These are phyloP conservation scores for Lipophrys pholis DNA, from an alignment of 2,113 vertebrate species.

Conservation along the genomic window DNA sequence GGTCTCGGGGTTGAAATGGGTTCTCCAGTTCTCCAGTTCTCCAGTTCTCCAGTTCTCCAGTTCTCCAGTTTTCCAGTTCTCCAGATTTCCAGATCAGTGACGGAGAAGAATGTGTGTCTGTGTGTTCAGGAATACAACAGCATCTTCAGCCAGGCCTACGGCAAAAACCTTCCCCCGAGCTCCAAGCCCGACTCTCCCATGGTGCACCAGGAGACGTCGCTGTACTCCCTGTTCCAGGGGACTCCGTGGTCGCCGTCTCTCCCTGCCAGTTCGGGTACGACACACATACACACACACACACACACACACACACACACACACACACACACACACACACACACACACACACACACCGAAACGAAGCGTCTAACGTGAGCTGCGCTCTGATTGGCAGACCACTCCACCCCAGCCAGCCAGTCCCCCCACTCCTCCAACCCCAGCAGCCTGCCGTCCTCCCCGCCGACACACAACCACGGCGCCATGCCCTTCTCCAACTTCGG, in stretches of 20 bases:
- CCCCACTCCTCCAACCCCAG: slow-evolving; percentile 99
- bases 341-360: rapidly evolving
- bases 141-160: slow-evolving; percentile 96
- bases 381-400: slow-evolving; percentile 89
- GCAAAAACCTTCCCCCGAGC: slow-evolving; percentile 89
- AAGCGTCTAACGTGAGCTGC: not conserved
- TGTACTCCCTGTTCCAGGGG: slow-evolving; percentile 97
- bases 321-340: not conserved
- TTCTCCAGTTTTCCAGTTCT: no score
- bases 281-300: not conserved
- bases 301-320: rapidly evolving
- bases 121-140: slow-evolving; percentile 90
- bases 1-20: no score
- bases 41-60: no score
- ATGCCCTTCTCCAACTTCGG: slow-evolving; percentile 96
- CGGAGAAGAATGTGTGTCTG: not conserved
- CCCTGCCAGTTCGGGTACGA: slow-evolving; percentile 95
- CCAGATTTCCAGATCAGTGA: no score
- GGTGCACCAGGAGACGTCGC: slow-evolving; percentile 93
- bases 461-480: slow-evolving; percentile 94
- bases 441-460: slow-evolving; percentile 97
- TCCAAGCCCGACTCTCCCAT: slow-evolving; percentile 88
- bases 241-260: slow-evolving; percentile 98
- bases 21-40: no score
- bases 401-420: slow-evolving; percentile 98